Conservation (phyloP, 2,113 vertebrate species). For the Climacteris rufus region DNA sequence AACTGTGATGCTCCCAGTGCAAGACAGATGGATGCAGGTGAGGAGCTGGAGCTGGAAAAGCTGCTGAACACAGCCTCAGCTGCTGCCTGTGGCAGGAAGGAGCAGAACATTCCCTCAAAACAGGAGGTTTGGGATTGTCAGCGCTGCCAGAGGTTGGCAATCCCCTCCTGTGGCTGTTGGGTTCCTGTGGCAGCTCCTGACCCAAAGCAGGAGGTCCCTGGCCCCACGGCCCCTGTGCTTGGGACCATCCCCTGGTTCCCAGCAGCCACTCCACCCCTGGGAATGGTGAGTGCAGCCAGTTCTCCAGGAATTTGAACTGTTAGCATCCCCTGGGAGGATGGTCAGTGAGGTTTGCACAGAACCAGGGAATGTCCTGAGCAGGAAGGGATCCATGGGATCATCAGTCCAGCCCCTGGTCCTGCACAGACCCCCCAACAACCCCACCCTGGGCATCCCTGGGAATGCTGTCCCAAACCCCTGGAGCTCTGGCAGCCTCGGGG, state of each 20-base stretch:
- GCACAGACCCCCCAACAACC: neutral
- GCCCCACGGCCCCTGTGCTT: neutral
- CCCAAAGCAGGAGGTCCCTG: neutral
- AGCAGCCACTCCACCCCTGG: neutral
- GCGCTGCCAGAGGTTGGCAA: neutral
- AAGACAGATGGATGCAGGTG: neutral
- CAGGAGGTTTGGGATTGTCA: neutral
- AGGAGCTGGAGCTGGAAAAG: neutral
- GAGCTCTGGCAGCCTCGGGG: neutral
- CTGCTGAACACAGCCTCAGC: fast-evolving
- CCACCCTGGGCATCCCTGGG: neutral
- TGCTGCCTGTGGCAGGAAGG: neutral
- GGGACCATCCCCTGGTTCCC: neutral
- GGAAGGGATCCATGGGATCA: neutral
- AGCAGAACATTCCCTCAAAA: fast-evolving
- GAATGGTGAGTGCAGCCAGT: fast-evolving
- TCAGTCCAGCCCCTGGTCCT: neutral
- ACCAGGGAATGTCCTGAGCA: neutral
- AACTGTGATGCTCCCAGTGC: neutral
- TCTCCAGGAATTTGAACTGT: fast-evolving
- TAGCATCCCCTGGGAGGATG: no score
- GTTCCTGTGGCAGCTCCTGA: neutral
- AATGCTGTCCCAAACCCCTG: fast-evolving
- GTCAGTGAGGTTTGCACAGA: fast-evolving
- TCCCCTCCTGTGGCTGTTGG: neutral